A percentile compares a stretch with the other conserved stretches of the same genome.
phyloP scores from a whole-genome alignment of 2,113 vertebrate genomes.

The Ploceus nigricollis region DNA sequence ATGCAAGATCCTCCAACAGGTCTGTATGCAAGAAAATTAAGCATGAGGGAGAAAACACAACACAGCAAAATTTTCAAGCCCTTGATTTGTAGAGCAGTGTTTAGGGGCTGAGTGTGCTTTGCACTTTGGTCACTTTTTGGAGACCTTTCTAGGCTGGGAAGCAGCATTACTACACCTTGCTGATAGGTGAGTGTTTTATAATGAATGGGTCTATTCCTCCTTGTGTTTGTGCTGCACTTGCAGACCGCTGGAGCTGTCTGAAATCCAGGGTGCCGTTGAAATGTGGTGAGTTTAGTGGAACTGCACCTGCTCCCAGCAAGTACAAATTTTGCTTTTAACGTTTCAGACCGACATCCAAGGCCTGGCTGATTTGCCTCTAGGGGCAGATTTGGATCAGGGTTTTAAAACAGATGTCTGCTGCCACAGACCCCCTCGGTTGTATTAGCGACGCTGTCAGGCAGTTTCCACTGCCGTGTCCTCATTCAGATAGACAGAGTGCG shows the following conservation, averaged over 20 bases:
- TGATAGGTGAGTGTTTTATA: background rate
- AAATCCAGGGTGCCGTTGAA: background rate
- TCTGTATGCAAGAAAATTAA: background rate
- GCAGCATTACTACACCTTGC: background rate
- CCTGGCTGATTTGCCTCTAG: background rate
- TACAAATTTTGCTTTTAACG: background rate
- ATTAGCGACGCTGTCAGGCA: background rate
- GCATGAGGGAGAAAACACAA: background rate
- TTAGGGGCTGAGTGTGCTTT: background rate
- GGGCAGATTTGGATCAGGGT: slow-evolving; percentile 8
- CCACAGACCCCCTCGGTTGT: background rate
- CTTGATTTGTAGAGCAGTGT: background rate
- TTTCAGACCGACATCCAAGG: background rate
- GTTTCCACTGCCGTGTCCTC: background rate
- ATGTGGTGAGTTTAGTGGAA: background rate
- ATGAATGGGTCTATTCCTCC: background rate
- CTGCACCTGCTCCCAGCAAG: background rate
- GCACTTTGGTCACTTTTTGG: background rate
- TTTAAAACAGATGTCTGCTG: background rate
- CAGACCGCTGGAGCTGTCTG: background rate
- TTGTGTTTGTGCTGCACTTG: accelerated
- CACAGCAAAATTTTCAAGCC: background rate
- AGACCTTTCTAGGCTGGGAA: background rate
- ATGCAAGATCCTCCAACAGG: accelerated
- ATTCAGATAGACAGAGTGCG: background rate